phyloP scores from a whole-genome alignment of 2,888 invertebrate species.

The Drosophila diplacantha region DNA sequence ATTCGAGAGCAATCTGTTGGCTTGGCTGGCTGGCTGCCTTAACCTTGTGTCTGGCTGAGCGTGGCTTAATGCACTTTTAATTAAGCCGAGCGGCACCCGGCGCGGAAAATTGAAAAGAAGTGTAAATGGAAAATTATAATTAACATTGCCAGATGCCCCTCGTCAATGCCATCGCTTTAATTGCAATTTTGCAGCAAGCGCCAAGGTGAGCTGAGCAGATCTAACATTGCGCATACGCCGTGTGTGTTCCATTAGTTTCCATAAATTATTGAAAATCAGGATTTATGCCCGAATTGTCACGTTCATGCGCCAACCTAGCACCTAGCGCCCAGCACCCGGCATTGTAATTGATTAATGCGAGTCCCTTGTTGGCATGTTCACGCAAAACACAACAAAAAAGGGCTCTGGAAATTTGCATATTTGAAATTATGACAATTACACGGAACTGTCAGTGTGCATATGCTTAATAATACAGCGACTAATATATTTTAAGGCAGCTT shows the following conservation, averaged over 20 bases:
- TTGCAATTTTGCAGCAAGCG: constrained; percentile 13
- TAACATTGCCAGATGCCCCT: constrained; percentile 54
- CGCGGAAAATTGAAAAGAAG: constrained; percentile 54
- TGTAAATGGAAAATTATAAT: constrained; percentile 59
- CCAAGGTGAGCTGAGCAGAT: constrained; percentile 18
- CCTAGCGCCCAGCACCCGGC: constrained; percentile 16
- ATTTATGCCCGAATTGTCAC: constrained; percentile 68
- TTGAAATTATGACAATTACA: constrained; percentile 41
- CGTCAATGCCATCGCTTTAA: constrained; percentile 22
- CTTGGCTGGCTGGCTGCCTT: constrained; percentile 44
- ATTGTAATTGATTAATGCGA: constrained; percentile 57
- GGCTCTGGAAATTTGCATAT: constrained; percentile 34
- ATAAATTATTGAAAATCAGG: constrained; percentile 68
- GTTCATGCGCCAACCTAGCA: constrained; percentile 44
- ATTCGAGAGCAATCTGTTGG: constrained; percentile 47
- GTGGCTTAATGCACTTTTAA: constrained; percentile 68
- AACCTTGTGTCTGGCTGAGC: constrained; percentile 52
- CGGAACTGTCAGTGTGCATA: constrained; percentile 25
- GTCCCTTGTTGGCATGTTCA: constrained; percentile 21
- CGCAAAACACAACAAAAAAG: constrained; percentile 18
- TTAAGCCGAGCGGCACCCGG: constrained; percentile 50
- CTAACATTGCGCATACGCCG: constrained; percentile 59
- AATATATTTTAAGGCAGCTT: background rate
- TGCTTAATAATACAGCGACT: constrained; percentile 15
- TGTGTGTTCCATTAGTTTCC: constrained; percentile 62